Evolutionary conservation across 53 echinoderm and acorn worm species (phyloP).

Genomic region (Stichopus horrens): DNA sequence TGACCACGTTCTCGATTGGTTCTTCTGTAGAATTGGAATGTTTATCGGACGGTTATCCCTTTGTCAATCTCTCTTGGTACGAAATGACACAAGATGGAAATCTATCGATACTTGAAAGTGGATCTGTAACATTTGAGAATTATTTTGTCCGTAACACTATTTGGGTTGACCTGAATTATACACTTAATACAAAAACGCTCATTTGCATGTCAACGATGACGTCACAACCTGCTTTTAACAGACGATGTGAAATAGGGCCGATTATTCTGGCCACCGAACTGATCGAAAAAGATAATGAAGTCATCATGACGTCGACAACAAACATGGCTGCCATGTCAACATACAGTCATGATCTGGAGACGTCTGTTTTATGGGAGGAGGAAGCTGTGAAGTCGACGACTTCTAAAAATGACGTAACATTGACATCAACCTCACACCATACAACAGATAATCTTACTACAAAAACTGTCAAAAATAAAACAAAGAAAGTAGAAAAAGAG

Average conservation of each 20-base stretch:
- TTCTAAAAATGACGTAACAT: background rate
- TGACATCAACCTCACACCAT: background rate
- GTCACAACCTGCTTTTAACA: background rate
- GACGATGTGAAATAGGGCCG: conserved; percentile 23
- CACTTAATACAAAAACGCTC: background rate
- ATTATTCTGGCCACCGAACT: conserved; percentile 1
- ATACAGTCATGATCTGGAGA: background rate
- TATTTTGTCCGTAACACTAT: background rate
- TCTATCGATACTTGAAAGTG: background rate
- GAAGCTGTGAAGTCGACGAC: background rate
- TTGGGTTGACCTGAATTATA: background rate
- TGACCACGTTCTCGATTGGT: background rate
- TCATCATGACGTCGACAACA: background rate
- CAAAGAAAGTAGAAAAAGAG: background rate
- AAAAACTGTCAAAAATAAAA: background rate
- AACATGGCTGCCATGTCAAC: background rate
- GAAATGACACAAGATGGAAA: background rate
- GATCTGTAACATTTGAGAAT: background rate
- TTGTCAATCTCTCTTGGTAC: conserved; percentile 18
- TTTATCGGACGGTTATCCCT: conserved; percentile 29
- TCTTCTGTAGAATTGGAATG: conserved; percentile 18
- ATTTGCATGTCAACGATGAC: conserved; percentile 21
- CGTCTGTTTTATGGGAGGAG: background rate
- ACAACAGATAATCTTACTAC: background rate
- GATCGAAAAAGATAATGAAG: background rate